Conservation (phyloP, 2,888 invertebrate genomes). For the Erannis defoliaria region DNA sequence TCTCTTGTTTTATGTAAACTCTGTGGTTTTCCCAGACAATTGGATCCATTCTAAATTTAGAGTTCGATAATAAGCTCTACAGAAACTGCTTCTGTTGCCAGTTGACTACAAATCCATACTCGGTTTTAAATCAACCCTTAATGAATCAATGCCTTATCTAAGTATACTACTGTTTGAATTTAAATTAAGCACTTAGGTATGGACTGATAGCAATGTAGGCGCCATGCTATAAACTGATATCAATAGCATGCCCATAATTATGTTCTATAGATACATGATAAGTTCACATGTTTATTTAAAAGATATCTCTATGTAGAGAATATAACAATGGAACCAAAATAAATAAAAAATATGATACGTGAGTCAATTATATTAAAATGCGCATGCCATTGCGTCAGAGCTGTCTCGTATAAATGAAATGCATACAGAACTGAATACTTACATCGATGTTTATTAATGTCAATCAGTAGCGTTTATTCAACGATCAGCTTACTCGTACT, state of each 20-base stretch:
- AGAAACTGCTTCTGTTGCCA: not conserved
- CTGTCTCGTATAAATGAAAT: constrained; percentile 40
- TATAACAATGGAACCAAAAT: constrained; percentile 39
- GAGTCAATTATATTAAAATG: constrained; percentile 43
- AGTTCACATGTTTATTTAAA: constrained; percentile 20
- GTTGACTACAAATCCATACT: not conserved
- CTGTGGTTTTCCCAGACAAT: constrained; percentile 12
- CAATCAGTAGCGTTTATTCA: constrained; percentile 36
- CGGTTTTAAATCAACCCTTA: not conserved
- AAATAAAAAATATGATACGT: constrained; percentile 31
- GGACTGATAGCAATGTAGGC: not conserved
- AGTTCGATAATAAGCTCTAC: constrained; percentile 1
- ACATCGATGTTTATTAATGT: constrained; percentile 41
- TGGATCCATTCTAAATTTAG: not conserved
- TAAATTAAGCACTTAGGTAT: not conserved
- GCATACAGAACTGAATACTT: constrained; percentile 39
- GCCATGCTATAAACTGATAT: not conserved
- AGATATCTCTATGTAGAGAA: constrained; percentile 23
- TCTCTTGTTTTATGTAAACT: constrained; percentile 25
- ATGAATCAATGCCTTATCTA: not conserved
- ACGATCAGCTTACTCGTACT: constrained; percentile 2
- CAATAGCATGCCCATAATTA: constrained; percentile 2
- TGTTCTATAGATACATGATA: not conserved
- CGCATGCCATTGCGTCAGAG: constrained; percentile 41
- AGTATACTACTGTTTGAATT: too few relatives aligned